These are phyloP conservation scores for Eulemur coronatus DNA, from an alignment of 2,797 vertebrate species.

Conservation along the genomic window DNA sequence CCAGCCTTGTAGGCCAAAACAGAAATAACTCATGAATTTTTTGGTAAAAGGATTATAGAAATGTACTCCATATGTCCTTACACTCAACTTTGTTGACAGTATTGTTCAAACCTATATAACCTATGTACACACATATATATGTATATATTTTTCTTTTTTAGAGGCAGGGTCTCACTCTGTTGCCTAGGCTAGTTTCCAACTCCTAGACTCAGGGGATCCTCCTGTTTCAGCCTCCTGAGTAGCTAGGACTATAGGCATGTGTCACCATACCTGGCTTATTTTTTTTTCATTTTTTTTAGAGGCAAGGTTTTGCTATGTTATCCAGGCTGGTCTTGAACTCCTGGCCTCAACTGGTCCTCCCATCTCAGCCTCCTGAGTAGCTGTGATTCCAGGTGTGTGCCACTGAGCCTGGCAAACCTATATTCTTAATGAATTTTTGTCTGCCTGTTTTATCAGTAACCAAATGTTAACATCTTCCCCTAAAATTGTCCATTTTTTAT, in stretches of 20 bases:
- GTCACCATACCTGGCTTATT: no score
- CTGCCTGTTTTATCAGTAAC: not conserved
- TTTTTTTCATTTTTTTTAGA: no score
- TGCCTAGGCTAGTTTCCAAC: no score
- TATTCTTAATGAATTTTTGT: not conserved
- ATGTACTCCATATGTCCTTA: not conserved
- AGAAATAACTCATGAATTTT: not conserved
- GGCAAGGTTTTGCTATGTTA: no score
- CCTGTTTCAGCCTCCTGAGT: no score
- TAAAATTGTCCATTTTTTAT: not conserved
- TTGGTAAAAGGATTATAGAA: not conserved
- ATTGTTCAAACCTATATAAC: not conserved
- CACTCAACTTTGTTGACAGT: not conserved
- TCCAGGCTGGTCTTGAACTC: no score
- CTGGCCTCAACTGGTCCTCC: no score
- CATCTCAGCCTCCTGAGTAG: not conserved
- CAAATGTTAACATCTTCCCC: not conserved
- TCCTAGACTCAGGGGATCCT: no score
- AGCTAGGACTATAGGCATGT: no score
- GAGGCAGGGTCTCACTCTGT: no score
- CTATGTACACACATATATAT: not conserved
- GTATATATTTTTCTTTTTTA: not conserved
- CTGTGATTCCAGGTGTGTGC: not conserved
- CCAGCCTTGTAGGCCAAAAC: slow-evolving; percentile 22
- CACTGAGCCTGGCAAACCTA: not conserved